phyloP scores from a whole-genome alignment of 2,797 vertebrate genomes.

The Neoniphon sammara region DNA sequence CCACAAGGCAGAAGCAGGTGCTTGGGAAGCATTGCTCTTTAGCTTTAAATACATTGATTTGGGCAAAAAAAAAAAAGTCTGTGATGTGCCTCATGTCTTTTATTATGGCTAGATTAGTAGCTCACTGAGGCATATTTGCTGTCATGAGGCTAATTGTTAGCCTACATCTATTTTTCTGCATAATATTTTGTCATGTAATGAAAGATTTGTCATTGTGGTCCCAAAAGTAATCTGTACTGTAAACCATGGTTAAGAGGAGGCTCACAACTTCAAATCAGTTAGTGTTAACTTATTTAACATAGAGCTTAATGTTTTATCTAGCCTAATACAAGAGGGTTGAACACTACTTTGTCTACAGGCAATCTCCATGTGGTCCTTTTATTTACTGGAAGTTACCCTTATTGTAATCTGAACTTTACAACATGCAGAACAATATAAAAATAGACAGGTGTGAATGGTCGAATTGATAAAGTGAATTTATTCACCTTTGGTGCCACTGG shows the following conservation, averaged over 20 bases:
- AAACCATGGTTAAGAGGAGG: neutral
- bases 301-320: neutral
- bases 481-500: neutral
- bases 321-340: too few species aligned
- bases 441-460: neutral
- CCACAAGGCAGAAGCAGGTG: slow-evolving; percentile 68
- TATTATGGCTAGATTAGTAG: slow-evolving; percentile 13
- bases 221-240: neutral
- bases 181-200: neutral
- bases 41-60: slow-evolving; percentile 60
- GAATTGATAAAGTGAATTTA: neutral
- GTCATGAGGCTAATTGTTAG: neutral
- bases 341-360: too few species aligned
- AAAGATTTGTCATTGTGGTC: slow-evolving; percentile 2
- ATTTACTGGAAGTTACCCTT: neutral
- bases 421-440: neutral
- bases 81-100: slow-evolving; percentile 14
- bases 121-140: slow-evolving; percentile 17
- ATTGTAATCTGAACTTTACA: neutral
- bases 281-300: neutral
- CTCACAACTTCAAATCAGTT: neutral
- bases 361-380: neutral
- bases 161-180: neutral
- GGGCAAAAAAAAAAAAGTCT: slow-evolving; percentile 43
- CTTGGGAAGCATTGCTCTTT: slow-evolving; percentile 44